A percentile compares a stretch with the other conserved stretches of the same genome.
These are phyloP conservation scores for Oncopodura yosiiana DNA, from an alignment of 1,140 invertebrate species.

Conservation along the genomic window DNA sequence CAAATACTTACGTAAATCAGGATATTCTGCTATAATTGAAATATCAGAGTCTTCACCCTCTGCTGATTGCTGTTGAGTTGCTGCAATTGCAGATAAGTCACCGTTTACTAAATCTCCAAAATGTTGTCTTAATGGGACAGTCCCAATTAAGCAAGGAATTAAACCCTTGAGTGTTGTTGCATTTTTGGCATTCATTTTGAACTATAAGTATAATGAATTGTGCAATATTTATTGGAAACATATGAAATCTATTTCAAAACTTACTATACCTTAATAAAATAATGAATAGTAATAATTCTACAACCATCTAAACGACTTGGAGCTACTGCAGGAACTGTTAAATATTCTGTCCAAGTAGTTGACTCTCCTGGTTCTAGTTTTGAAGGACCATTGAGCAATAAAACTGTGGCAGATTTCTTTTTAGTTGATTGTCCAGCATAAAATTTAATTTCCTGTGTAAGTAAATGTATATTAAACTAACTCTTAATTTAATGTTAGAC, in stretches of 20 bases:
- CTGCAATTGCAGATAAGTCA: not conserved
- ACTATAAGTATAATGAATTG: not conserved
- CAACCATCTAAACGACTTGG: constrained; percentile 22
- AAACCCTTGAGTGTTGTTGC: constrained; percentile 20
- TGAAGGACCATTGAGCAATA: constrained; percentile 11
- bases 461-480: not conserved
- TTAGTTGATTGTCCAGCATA: constrained; percentile 9
- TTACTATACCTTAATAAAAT: constrained; percentile 20
- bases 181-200: constrained; percentile 25
- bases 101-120: not conserved
- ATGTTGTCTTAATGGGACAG: constrained; percentile 18
- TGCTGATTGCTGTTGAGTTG: no score
- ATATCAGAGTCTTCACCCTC: no score
- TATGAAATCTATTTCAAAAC: not conserved
- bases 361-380: constrained; percentile 12
- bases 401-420: constrained; percentile 10
- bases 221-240: not conserved
- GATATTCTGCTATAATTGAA: constrained; percentile 11
- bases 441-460: constrained; percentile 14
- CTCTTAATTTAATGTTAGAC: not conserved
- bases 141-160: constrained; percentile 22
- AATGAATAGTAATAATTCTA: constrained; percentile 18
- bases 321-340: constrained; percentile 23
- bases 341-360: constrained; percentile 11
- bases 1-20: constrained; percentile 26